These are phyloP conservation scores for Lepidocyrtoides sp. DNA, from an alignment of 2,888 invertebrate genomes.

Conservation along the genomic window DNA sequence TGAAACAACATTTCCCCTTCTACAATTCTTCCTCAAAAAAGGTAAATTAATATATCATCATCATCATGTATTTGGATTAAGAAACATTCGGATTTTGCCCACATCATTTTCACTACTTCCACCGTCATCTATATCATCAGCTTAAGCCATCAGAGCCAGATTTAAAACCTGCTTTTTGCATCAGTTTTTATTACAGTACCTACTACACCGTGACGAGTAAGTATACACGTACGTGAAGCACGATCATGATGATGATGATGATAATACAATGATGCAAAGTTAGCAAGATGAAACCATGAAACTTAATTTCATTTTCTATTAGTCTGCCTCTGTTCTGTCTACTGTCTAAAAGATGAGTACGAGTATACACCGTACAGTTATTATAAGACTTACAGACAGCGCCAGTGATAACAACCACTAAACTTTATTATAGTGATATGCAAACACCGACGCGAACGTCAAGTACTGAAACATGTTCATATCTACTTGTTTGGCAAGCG, in stretches of 20 bases:
- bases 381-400: conserved; percentile 6
- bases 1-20: conserved; percentile 33
- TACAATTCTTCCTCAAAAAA: conserved; percentile 59
- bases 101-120: conserved; percentile 71
- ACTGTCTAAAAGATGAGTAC: neutral
- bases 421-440: neutral
- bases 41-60: conserved; percentile 71
- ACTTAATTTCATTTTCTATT: conserved; percentile 42
- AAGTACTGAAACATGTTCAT: neutral
- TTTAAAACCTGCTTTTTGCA: conserved; percentile 70
- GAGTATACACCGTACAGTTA: neutral
- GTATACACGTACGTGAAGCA: too few species aligned
- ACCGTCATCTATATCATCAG: conserved; percentile 64
- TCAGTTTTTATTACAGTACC: conserved; percentile 47
- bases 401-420: conserved; percentile 31
- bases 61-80: conserved; percentile 60
- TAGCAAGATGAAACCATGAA: conserved; percentile 43
- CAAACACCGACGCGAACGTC: neutral
- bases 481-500: conserved; percentile 21
- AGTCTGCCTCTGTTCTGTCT: neutral
- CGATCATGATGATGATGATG: conserved; percentile 12
- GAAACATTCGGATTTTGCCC: conserved; percentile 63
- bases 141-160: conserved; percentile 48
- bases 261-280: neutral
- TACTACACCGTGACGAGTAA: conserved; percentile 45